Conservation (phyloP, 2,113 vertebrate genomes). For the Sylvia atricapilla region DNA sequence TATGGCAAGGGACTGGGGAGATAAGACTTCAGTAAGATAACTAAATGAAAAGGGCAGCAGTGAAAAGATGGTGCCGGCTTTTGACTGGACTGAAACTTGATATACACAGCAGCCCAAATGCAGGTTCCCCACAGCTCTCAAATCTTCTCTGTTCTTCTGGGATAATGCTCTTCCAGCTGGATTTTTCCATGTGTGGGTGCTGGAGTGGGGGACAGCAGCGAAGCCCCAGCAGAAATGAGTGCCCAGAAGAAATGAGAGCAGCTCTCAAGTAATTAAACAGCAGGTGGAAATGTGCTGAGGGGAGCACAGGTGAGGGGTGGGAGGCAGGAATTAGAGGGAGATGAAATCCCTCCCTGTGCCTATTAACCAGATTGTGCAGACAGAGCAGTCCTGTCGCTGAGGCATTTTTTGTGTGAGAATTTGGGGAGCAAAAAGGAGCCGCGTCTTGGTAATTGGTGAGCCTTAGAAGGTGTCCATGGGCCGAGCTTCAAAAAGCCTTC, state of each 20-base stretch:
- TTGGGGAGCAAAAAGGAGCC: neutral
- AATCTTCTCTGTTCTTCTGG: neutral
- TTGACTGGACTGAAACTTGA: slow-evolving; percentile 56
- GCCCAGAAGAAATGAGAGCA: neutral
- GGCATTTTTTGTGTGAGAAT: neutral
- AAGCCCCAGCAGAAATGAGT: neutral
- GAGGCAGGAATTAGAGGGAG: neutral
- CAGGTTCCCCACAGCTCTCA: slow-evolving; percentile 4
- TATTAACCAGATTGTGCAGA: slow-evolving; percentile 24
- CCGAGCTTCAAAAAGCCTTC: slow-evolving; percentile 18
- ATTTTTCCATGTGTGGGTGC: neutral
- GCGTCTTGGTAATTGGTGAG: slow-evolving; percentile 14
- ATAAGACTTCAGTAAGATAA: slow-evolving; percentile 61
- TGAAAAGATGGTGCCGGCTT: slow-evolving; percentile 64
- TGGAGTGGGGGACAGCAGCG: neutral
- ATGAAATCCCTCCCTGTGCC: neutral
- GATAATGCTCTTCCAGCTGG: neutral
- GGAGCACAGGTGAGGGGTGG: neutral
- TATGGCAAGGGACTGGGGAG: slow-evolving; percentile 63
- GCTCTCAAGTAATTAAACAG: neutral
- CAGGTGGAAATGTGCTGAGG: neutral
- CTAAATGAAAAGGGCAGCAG: slow-evolving; percentile 66
- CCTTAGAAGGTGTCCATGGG: neutral
- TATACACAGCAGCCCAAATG: slow-evolving; percentile 9
- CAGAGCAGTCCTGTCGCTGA: neutral